These are phyloP conservation scores for Melieria picta DNA, from an alignment of 2,888 invertebrate species.

Conservation along the genomic window DNA sequence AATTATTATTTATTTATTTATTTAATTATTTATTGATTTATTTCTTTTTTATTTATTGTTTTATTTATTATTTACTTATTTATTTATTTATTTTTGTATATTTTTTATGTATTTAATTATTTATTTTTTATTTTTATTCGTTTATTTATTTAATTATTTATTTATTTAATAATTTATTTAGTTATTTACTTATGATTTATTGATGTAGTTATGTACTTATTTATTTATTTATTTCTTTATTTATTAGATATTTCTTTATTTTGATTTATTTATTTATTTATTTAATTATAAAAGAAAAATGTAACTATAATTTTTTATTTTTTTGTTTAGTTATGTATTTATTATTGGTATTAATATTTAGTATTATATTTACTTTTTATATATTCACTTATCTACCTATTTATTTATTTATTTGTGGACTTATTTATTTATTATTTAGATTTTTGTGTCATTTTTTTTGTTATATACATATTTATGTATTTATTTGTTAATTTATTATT, in stretches of 20 bases:
- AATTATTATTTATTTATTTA: no score
- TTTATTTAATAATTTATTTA: background rate
- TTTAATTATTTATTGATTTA: no score
- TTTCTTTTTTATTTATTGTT: no score
- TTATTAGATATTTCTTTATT: background rate
- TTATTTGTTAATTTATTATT: background rate
- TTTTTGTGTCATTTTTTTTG: background rate
- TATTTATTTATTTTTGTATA: background rate
- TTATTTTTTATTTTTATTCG: background rate
- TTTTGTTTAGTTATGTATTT: background rate
- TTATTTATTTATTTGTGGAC: background rate
- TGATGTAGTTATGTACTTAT: background rate
- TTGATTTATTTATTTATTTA: background rate
- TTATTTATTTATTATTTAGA: background rate
- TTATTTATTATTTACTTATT: no score
- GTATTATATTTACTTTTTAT: background rate
- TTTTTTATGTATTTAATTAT: background rate
- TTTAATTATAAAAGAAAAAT: background rate
- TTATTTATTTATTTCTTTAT: constrained; percentile 1
- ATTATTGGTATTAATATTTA: background rate
- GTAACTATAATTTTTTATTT: background rate
- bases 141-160: background rate
- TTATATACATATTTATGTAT: background rate
- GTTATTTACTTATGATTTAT: background rate
- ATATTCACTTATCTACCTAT: background rate